A percentile compares a stretch with the other conserved stretches of the same genome.
Conservation (phyloP, 2,888 invertebrate genomes). For the Achlya flavicornis region DNA sequence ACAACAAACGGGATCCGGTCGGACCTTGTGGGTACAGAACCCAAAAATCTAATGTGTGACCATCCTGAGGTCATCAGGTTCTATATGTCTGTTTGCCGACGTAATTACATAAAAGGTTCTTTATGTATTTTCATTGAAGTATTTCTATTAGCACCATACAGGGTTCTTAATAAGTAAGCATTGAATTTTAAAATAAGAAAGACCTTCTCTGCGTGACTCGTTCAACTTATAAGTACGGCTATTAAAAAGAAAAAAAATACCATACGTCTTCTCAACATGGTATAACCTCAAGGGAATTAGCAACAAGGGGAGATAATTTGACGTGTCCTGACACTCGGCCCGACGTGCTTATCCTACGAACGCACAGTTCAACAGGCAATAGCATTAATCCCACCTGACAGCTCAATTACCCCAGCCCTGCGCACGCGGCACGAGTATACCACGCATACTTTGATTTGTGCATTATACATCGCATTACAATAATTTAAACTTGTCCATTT, state of each 20-base stretch:
- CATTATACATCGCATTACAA: conserved; percentile 48
- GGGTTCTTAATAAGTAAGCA: too few species aligned
- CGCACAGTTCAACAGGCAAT: conserved; percentile 50
- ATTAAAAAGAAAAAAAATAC: background rate
- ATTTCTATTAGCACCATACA: background rate
- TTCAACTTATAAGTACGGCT: background rate
- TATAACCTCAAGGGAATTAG: conserved; percentile 26
- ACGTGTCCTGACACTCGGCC: conserved; percentile 43
- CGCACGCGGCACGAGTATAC: conserved; percentile 12
- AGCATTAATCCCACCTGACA: conserved; percentile 73
- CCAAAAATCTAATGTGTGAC: too few species aligned
- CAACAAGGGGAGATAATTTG: conserved; percentile 57
- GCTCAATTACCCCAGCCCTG: conserved; percentile 67
- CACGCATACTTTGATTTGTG: conserved; percentile 48
- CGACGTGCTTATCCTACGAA: conserved; percentile 39
- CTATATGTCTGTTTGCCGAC: background rate
- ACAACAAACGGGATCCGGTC: too few species aligned
- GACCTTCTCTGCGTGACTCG: background rate
- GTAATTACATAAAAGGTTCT: too few species aligned
- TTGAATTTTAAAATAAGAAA: background rate
- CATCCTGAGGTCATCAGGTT: background rate
- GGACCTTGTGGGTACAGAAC: too few species aligned
- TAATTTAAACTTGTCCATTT: conserved; percentile 52
- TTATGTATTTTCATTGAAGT: too few species aligned
- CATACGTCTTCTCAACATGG: conserved; percentile 27